Conservation (phyloP, 2,888 invertebrate species). For the Galeopsomyia nigrocyanea region DNA sequence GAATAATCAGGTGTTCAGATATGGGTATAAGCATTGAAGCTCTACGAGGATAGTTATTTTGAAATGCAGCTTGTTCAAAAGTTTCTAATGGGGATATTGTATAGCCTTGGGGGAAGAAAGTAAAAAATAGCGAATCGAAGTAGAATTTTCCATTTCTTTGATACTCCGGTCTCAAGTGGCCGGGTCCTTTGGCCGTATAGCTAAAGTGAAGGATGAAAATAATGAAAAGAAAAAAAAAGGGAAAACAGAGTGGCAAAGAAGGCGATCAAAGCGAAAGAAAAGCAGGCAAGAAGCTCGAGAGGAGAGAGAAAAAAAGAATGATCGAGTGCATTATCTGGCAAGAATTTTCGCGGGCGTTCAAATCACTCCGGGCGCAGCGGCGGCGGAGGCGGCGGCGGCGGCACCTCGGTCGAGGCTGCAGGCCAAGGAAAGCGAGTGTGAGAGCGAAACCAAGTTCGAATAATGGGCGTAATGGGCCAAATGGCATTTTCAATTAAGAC, state of each 20-base stretch:
- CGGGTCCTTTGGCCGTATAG: no score
- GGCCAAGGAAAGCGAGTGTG: no score
- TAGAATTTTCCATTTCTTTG: constrained; percentile 17
- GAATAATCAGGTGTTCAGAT: no score
- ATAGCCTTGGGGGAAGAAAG: constrained; percentile 30
- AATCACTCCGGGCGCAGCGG: constrained; percentile 7
- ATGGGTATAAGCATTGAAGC: no score
- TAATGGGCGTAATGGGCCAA: constrained; percentile 48
- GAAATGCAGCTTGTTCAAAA: constrained; percentile 35
- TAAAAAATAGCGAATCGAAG: constrained; percentile 30
- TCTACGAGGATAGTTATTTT: no score
- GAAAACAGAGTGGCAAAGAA: not conserved
- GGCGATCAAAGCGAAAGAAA: not conserved
- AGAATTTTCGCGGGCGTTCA: constrained; percentile 32
- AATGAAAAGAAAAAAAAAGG: not conserved
- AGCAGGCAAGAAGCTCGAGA: not conserved
- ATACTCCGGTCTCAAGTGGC: constrained; percentile 32
- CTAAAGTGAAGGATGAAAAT: constrained; percentile 15
- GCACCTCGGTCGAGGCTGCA: no score
- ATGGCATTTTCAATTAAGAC: constrained; percentile 62
- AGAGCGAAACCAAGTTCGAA: constrained; percentile 3
- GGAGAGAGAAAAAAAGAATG: constrained; percentile 5
- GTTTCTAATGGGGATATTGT: constrained; percentile 46
- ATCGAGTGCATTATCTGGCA: constrained; percentile 39
- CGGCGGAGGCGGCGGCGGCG: no score